Evolutionary conservation across 1,140 invertebrate species (phyloP).

Genomic region (Zaprionus tsacasi): DNA sequence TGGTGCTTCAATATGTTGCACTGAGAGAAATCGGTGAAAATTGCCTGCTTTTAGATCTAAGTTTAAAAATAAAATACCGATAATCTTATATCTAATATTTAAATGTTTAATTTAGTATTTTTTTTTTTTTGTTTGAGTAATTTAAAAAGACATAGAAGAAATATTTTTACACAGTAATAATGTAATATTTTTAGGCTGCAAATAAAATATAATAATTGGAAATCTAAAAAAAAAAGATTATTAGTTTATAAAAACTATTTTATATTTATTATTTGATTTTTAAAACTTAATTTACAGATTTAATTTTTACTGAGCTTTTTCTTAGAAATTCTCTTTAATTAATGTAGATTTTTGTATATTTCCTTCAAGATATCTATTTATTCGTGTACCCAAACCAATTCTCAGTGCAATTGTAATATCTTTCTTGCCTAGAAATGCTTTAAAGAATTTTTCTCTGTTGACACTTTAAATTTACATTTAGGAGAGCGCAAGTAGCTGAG

Average conservation of each 20-base stretch:
- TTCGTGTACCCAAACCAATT: neutral
- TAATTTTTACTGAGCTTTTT: too few species aligned
- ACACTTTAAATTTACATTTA: conserved; percentile 59
- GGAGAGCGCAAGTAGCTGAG: conserved; percentile 12
- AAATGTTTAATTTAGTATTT: too few species aligned
- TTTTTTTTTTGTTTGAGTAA: too few species aligned
- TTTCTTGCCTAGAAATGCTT: conserved; percentile 9
- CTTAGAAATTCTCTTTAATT: neutral
- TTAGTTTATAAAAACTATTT: too few species aligned
- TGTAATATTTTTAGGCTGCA: neutral
- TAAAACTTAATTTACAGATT: too few species aligned
- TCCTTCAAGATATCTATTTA: too few species aligned
- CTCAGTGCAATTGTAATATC: neutral
- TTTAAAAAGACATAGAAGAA: too few species aligned
- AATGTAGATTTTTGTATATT: neutral
- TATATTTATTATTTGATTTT: too few species aligned
- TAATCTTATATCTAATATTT: too few species aligned
- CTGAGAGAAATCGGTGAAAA: neutral
- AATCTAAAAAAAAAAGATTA: neutral
- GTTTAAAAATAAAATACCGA: too few species aligned
- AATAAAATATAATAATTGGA: neutral
- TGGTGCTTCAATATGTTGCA: conserved; percentile 4
- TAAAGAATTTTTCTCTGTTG: conserved; percentile 27
- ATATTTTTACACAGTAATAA: too few species aligned
- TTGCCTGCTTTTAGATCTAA: neutral